These are phyloP conservation scores for Drosophila cardini DNA, from an alignment of 1,140 invertebrate genomes.

Conservation along the genomic window DNA sequence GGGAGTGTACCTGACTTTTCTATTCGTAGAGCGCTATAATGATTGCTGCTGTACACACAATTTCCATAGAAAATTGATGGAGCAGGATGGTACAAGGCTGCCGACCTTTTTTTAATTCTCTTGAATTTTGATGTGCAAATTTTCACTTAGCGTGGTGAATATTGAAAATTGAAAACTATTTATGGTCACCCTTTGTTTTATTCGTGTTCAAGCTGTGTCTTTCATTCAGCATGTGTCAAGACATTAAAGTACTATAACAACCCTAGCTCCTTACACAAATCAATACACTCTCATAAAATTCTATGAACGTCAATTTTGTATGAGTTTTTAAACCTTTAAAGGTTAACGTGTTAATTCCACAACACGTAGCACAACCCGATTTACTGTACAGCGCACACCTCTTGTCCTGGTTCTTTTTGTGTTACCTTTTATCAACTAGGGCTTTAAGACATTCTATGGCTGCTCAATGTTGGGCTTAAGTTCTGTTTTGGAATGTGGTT, in stretches of 20 bases:
- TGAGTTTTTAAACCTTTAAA: slow-evolving; percentile 14
- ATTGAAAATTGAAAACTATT: slow-evolving; percentile 50
- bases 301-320: slow-evolving; percentile 21
- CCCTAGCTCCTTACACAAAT: slow-evolving; percentile 9
- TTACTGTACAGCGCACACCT: slow-evolving; percentile 33
- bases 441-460: slow-evolving; percentile 58
- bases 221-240: slow-evolving; percentile 34
- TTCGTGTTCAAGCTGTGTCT: not conserved
- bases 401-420: slow-evolving; percentile 67
- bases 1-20: not conserved
- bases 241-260: slow-evolving; percentile 4
- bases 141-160: slow-evolving; percentile 56
- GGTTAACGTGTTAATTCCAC: slow-evolving; percentile 31
- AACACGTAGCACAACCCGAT: slow-evolving; percentile 19
- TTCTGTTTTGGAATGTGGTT: slow-evolving; percentile 3
- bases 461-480: slow-evolving; percentile 40
- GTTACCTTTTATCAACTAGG: slow-evolving; percentile 57
- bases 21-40: slow-evolving; percentile 51
- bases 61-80: not conserved
- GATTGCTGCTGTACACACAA: slow-evolving; percentile 49
- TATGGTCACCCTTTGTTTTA: not conserved
- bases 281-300: slow-evolving; percentile 29
- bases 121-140: slow-evolving; percentile 68
- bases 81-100: not conserved
- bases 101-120: slow-evolving; percentile 17